Percentiles rank a stretch among this genome's conserved stretches.
Evolutionary conservation across 1,140 invertebrate genomes (phyloP).

Genomic region (Drosophila arawakana): DNA sequence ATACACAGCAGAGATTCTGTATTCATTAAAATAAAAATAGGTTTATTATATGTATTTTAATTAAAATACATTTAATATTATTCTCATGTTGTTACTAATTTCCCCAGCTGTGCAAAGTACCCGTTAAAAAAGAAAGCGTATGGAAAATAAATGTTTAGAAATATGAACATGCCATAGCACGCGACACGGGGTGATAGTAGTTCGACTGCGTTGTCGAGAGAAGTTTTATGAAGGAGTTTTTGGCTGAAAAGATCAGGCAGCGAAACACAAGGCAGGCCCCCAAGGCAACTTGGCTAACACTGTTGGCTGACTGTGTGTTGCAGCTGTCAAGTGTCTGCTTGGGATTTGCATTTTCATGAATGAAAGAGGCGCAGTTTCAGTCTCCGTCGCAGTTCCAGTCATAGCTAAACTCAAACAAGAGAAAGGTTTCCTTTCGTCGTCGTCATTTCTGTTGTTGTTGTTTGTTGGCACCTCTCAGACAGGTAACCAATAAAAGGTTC

Average conservation of each 20-base stretch:
- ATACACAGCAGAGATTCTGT: too few species aligned
- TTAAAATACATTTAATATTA: not conserved
- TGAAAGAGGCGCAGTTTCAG: slow-evolving; percentile 52
- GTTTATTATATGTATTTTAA: too few species aligned
- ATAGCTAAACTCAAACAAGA: slow-evolving; percentile 30
- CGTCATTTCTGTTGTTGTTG: slow-evolving; percentile 24
- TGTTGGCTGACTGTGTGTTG: slow-evolving; percentile 34
- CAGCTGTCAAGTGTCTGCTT: slow-evolving; percentile 72
- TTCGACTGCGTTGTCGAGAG: slow-evolving; percentile 44
- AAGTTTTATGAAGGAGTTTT: slow-evolving; percentile 14
- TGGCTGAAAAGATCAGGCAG: slow-evolving; percentile 4
- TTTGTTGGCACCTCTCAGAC: slow-evolving; percentile 38
- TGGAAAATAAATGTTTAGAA: slow-evolving; percentile 49
- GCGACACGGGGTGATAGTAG: slow-evolving; percentile 75
- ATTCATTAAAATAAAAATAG: too few species aligned
- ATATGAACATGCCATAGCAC: slow-evolving; percentile 70
- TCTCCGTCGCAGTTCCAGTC: not conserved
- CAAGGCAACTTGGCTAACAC: slow-evolving; percentile 59
- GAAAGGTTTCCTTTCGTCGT: slow-evolving; percentile 54
- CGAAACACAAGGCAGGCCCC: slow-evolving; percentile 48
- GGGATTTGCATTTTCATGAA: slow-evolving; percentile 79
- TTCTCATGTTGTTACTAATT: not conserved
- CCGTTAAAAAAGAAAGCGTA: slow-evolving; percentile 24
- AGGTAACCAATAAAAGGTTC: slow-evolving; percentile 65
- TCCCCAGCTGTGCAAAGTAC: not conserved